Evolutionary conservation across 2,888 invertebrate genomes (phyloP), one percentile per base, ranked within the genome.

Genomic region (Archaeoteleia sp.): DNA sequence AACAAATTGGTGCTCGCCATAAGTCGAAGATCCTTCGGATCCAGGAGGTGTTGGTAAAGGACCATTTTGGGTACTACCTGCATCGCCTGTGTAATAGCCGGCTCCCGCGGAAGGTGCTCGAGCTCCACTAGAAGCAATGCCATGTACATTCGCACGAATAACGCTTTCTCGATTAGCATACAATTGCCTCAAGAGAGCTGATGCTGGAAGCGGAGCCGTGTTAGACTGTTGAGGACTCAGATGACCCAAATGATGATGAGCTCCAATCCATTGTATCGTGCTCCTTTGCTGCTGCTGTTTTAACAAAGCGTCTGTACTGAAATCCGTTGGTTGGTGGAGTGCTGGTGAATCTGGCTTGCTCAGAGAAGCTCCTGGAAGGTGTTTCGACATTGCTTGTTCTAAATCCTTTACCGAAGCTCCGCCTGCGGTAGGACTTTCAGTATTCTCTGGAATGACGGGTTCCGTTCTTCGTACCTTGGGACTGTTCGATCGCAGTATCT

Each of bases 331-430:
- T 76, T 92, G 90, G 78, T 92, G 91, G n/a, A 86, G 85, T 5
- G 89, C 88, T 5, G 88, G 87, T 0, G 89, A 86, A 43, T 84
- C 82, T 0, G 87, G 81, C 15, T 89, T 88, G 48, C 76, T 79
- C 1, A 89, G 86, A 57, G 88, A 87, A 1, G 86, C 82, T 1
- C 87, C 86, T 0, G 94, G 94, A 58, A 97, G 87, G 87, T 97
- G 97, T 81, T 96, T 96, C 12, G 97, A 96, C 97, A 97, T 97
- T 37, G 95, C 97, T 80, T 96, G 95, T 85, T 97, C 97, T 74
- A 97, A 87, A 78, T 97, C 96, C 85, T 96, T 95, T 0, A 96
- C 95, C 1, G 95, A 93, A 0, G 87, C 82, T 3, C 86, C 84
- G 80, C 81, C 55, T 74, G 71, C 67, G 55, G 74, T 30, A 3